Conservation (phyloP, 2,113 vertebrate species). For the Psophia crepitans region DNA sequence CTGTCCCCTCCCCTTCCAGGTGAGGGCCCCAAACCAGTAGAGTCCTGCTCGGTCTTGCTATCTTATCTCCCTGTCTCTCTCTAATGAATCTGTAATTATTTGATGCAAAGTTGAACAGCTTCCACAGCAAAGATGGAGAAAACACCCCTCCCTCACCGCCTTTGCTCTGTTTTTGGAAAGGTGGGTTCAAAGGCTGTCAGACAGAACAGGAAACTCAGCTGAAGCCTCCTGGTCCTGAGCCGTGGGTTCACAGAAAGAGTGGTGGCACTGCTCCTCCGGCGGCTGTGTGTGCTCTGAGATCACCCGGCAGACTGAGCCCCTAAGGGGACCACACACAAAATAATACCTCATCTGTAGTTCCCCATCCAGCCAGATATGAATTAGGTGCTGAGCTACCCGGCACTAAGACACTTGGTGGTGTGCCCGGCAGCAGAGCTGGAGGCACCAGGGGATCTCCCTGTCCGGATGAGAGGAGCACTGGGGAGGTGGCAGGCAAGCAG, state of each 20-base stretch:
- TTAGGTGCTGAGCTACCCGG: neutral
- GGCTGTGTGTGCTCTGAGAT: neutral
- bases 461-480: fast-evolving
- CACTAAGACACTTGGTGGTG: neutral
- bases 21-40: conserved; percentile 9
- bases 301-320: neutral
- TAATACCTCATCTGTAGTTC: neutral
- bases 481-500: neutral
- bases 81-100: conserved; percentile 15
- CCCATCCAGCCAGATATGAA: neutral
- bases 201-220: neutral
- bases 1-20: neutral
- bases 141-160: neutral
- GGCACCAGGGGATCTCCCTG: neutral
- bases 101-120: neutral
- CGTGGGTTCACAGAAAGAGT: neutral
- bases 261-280: neutral
- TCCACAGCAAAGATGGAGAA: neutral
- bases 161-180: neutral
- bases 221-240: neutral
- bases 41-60: conserved; percentile 19
- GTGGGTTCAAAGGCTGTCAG: neutral
- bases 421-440: neutral
- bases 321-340: conserved; percentile 25
- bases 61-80: neutral